Evolutionary conservation across 2,113 vertebrate genomes (phyloP).

Genomic region (Dipodomys spectabilis): DNA sequence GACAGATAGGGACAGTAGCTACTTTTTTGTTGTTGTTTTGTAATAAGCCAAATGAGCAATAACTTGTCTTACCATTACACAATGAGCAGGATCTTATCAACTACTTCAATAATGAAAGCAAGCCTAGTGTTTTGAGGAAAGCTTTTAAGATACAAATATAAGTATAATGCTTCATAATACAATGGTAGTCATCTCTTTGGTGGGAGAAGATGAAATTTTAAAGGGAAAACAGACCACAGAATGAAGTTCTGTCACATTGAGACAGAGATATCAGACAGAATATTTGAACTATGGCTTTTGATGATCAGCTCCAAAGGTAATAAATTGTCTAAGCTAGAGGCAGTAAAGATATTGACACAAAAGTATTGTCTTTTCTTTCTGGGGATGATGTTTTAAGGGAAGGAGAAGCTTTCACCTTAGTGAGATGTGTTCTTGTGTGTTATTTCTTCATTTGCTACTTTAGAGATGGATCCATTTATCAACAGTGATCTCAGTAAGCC

Average conservation of each 20-base stretch:
- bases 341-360: constrained; percentile 20
- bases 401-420: neutral
- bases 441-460: neutral
- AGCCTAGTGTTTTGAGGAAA: neutral
- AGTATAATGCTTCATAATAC: neutral
- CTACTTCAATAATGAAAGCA: constrained; percentile 2
- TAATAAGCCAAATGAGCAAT: constrained; percentile 46
- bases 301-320: constrained; percentile 11
- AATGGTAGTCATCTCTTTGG: neutral
- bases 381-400: neutral
- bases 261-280: neutral
- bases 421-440: neutral
- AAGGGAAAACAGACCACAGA: neutral
- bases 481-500: neutral
- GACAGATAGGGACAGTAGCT: neutral
- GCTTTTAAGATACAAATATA: neutral
- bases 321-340: neutral
- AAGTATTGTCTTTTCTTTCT: neutral
- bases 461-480: neutral
- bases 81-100: constrained; percentile 18
- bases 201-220: neutral
- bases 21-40: neutral
- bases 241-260: neutral
- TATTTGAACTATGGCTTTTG: neutral
- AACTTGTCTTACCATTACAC: constrained; percentile 21